phyloP scores from a whole-genome alignment of 1,140 invertebrate genomes.

The Anthonomus grandis region DNA sequence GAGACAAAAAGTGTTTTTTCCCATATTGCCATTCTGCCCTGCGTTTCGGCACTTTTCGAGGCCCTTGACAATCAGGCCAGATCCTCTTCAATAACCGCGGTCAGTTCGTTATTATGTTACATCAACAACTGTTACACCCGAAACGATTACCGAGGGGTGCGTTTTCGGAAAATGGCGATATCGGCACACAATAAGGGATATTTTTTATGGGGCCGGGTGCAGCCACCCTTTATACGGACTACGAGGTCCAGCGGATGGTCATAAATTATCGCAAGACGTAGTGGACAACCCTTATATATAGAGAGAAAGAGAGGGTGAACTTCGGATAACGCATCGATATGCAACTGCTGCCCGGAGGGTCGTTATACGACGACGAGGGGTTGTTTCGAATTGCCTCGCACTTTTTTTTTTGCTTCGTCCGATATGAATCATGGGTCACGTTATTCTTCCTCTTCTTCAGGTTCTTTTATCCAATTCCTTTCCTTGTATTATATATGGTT shows the following conservation, averaged over 20 bases:
- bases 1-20: neutral
- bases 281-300: constrained; percentile 18
- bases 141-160: constrained; percentile 22
- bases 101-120: neutral
- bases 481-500: too few relatives aligned
- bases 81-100: neutral
- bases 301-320: constrained; percentile 19
- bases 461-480: too few relatives aligned
- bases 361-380: constrained; percentile 1
- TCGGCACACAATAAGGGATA: constrained; percentile 17
- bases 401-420: constrained; percentile 6
- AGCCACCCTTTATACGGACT: constrained; percentile 29
- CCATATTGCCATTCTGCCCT: neutral
- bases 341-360: constrained; percentile 20
- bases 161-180: constrained; percentile 26
- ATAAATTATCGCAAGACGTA: constrained; percentile 27
- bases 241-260: constrained; percentile 21
- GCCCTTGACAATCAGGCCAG: neutral
- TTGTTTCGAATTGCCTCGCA: constrained; percentile 15
- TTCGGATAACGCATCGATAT: constrained; percentile 23
- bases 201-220: constrained; percentile 31
- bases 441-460: too few relatives aligned
- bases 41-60: neutral
- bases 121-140: constrained; percentile 10
- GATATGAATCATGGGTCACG: too few relatives aligned